These are phyloP conservation scores for Cylindroiulus punctatus DNA, from an alignment of 2,888 invertebrate species.

Conservation along the genomic window DNA sequence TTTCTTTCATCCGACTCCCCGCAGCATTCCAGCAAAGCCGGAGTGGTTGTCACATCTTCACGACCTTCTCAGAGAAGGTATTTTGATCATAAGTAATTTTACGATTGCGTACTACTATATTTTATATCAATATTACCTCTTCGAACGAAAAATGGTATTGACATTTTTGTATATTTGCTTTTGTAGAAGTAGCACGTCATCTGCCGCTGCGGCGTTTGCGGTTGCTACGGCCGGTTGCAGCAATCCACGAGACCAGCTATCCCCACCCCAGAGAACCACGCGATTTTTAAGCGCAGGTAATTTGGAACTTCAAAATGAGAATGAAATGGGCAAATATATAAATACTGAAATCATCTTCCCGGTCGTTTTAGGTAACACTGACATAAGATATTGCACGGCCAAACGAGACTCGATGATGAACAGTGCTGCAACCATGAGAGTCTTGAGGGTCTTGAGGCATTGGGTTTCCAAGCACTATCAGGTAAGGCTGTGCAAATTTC, in stretches of 20 bases:
- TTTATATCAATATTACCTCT: neutral
- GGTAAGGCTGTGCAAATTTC: constrained; percentile 63
- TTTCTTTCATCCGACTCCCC: constrained; percentile 71
- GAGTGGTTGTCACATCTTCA: constrained; percentile 90
- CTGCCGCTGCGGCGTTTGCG: constrained; percentile 90
- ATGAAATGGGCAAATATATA: neutral
- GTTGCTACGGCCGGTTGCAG: constrained; percentile 89
- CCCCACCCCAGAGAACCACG: constrained; percentile 56
- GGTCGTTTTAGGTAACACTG: constrained; percentile 51
- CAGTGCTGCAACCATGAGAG: constrained; percentile 93
- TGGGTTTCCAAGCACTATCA: constrained; percentile 93
- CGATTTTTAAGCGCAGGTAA: constrained; percentile 56
- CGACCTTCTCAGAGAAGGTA: constrained; percentile 87
- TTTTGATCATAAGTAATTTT: constrained; percentile 57
- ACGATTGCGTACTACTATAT: neutral
- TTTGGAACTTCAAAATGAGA: constrained; percentile 14
- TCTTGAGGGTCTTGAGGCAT: constrained; percentile 87
- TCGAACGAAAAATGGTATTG: neutral
- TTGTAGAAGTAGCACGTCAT: constrained; percentile 81
- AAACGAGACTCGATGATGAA: constrained; percentile 79
- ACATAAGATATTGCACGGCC: constrained; percentile 48
- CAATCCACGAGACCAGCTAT: constrained; percentile 76
- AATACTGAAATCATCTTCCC: neutral
- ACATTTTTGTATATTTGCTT: neutral
- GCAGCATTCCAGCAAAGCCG: constrained; percentile 77